Evolutionary conservation across 2,888 invertebrate species (phyloP).

Genomic region (Pandemis heparana): DNA sequence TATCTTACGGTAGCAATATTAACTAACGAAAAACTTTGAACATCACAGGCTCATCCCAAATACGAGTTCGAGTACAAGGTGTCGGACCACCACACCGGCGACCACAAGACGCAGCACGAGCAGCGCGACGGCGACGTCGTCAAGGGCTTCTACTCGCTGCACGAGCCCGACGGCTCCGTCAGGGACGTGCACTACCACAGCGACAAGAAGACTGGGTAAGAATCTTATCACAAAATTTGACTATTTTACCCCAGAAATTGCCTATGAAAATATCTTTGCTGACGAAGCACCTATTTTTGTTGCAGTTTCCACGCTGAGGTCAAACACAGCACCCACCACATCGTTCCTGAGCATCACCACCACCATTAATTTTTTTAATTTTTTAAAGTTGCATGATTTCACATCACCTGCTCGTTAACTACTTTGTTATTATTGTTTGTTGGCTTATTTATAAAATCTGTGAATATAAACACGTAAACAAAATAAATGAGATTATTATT

Average conservation of each 20-base stretch:
- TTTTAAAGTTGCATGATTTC: too few relatives aligned
- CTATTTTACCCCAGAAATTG: neutral
- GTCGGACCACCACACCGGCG: slow-evolving; percentile 68
- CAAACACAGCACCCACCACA: slow-evolving; percentile 47
- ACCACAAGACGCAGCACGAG: slow-evolving; percentile 65
- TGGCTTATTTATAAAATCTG: too few relatives aligned
- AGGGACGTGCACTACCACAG: slow-evolving; percentile 48
- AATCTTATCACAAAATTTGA: neutral
- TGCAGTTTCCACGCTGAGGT: slow-evolving; percentile 47
- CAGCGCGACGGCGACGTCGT: slow-evolving; percentile 77
- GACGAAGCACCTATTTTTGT: neutral
- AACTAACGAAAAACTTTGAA: neutral
- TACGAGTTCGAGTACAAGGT: slow-evolving; percentile 66
- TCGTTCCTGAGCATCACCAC: slow-evolving; percentile 48
- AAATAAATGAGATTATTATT: too few relatives aligned
- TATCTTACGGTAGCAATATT: neutral
- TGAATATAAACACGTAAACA: neutral
- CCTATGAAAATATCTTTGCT: too few relatives aligned
- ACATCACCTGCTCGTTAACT: too few relatives aligned
- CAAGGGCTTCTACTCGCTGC: slow-evolving; percentile 76
- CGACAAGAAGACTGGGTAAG: slow-evolving; percentile 55
- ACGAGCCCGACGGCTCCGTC: slow-evolving; percentile 72
- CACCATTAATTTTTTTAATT: slow-evolving; percentile 5
- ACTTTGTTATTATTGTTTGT: too few relatives aligned
- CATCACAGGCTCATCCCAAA: slow-evolving; percentile 43